These are phyloP conservation scores for Paradoxurus hermaphroditus DNA, from an alignment of 2,113 vertebrate genomes.

Conservation along the genomic window DNA sequence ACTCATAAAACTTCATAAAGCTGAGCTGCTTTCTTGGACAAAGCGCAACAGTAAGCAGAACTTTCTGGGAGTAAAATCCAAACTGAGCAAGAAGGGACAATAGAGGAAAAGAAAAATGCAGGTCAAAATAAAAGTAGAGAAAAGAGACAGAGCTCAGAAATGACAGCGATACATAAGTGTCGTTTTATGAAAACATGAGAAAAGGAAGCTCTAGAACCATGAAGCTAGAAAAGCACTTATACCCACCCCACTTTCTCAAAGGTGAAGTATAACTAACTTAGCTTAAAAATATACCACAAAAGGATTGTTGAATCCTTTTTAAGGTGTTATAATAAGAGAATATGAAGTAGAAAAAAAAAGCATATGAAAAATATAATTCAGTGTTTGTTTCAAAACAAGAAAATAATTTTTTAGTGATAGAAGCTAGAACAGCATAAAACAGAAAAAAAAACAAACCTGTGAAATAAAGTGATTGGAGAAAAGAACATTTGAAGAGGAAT, in stretches of 20 bases:
- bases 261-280: not conserved
- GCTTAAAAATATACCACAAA: not conserved
- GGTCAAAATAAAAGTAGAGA: not conserved
- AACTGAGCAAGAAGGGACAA: not conserved
- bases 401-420: not conserved
- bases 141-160: not conserved
- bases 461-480: not conserved
- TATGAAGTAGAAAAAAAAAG: not conserved
- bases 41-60: not conserved
- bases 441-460: not conserved
- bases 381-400: slow-evolving; percentile 30
- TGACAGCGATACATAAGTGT: not conserved
- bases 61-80: not conserved
- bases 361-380: not conserved
- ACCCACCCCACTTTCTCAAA: not conserved
- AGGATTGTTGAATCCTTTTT: not conserved
- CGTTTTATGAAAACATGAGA: not conserved
- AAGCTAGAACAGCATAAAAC: not conserved
- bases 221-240: not conserved
- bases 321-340: not conserved
- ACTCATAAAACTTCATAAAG: not conserved
- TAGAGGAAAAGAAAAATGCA: not conserved
- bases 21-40: not conserved
- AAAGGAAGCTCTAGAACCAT: not conserved
- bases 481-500: not conserved